Percentiles rank a stretch among this genome's conserved stretches.
Conservation (phyloP, 1,140 invertebrate species). For the Gryllus bimaculatus region DNA sequence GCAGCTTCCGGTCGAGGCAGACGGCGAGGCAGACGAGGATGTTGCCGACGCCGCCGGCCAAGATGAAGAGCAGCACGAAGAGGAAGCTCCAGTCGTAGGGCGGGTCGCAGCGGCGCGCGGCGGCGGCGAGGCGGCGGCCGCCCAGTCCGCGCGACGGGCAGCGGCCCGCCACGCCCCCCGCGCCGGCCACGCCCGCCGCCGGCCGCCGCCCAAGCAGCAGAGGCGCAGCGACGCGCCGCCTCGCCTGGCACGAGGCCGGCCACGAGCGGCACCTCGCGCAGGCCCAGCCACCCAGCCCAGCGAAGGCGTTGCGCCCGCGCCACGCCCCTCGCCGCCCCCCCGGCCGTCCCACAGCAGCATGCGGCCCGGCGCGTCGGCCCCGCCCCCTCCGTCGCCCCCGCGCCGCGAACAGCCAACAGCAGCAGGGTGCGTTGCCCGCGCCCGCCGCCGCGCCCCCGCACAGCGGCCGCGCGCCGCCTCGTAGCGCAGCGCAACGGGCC, state of each 20-base stretch:
- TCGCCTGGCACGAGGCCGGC: not conserved
- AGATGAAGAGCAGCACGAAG: slow-evolving; percentile 69
- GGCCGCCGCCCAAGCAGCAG: slow-evolving; percentile 33
- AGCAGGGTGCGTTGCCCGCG: not conserved
- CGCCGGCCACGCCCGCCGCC: slow-evolving; percentile 29
- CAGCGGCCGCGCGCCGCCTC: not conserved
- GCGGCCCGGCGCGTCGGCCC: not conserved
- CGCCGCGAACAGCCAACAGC: not conserved
- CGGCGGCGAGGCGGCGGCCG: slow-evolving; percentile 22
- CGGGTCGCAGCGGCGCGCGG: slow-evolving; percentile 7
- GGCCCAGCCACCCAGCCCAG: not conserved
- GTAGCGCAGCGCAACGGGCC: not conserved
- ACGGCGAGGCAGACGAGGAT: slow-evolving; percentile 85
- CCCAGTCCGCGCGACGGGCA: slow-evolving; percentile 29
- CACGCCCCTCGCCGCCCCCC: not conserved
- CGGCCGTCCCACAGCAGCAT: not conserved
- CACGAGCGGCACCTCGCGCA: slow-evolving; percentile 2
- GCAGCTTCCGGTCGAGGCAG: slow-evolving; percentile 68
- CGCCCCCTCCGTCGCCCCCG: not conserved
- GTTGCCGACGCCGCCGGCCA: slow-evolving; percentile 82
- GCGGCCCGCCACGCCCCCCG: slow-evolving; percentile 37
- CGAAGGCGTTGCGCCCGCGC: not conserved
- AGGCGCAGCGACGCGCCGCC: not conserved
- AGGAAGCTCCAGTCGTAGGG: slow-evolving; percentile 66
- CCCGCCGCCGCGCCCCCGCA: no score